A percentile compares a stretch with the other conserved stretches of the same genome.
phyloP scores from a whole-genome alignment of 2,888 invertebrate species.

The Gastrophysa polygoni region DNA sequence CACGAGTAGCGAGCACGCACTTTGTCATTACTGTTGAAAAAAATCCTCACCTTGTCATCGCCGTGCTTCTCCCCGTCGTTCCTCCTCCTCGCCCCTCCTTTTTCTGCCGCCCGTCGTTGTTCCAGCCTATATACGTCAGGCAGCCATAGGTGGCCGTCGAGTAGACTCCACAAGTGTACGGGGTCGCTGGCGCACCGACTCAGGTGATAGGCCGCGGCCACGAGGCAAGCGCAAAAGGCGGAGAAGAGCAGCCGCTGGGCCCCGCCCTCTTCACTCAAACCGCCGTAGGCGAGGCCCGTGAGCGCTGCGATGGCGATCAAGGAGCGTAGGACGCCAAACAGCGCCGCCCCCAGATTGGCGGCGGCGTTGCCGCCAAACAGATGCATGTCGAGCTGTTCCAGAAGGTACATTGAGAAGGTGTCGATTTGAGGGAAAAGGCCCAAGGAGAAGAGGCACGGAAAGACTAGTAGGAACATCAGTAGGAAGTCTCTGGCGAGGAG shows the following conservation, averaged over 20 bases:
- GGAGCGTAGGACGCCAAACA: conserved; percentile 83
- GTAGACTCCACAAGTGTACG: conserved; percentile 83
- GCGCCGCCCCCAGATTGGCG: conserved; percentile 80
- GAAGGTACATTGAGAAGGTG: conserved; percentile 94
- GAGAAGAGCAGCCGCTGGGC: conserved; percentile 94
- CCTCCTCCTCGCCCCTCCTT: conserved; percentile 24
- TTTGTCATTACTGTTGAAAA: no score
- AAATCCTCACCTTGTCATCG: conserved; percentile 8
- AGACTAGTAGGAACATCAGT: conserved; percentile 81
- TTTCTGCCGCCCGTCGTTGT: conserved; percentile 30
- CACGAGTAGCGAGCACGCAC: no score
- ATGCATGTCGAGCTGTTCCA: conserved; percentile 94
- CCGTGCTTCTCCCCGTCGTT: conserved; percentile 21
- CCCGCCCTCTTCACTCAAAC: conserved; percentile 79
- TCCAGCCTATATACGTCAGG: conserved; percentile 74
- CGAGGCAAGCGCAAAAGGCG: conserved; percentile 88
- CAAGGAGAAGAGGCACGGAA: conserved; percentile 92
- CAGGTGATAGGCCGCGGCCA: conserved; percentile 89
- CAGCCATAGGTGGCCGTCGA: conserved; percentile 81
- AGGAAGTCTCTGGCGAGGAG: conserved; percentile 74
- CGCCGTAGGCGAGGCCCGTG: conserved; percentile 88
- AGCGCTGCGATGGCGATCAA: conserved; percentile 78
- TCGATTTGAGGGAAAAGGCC: conserved; percentile 97
- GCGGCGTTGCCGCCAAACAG: conserved; percentile 89
- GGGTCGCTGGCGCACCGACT: conserved; percentile 94